Evolutionary conservation across 2,888 invertebrate species (phyloP).

Genomic region (Icerya purchasi): DNA sequence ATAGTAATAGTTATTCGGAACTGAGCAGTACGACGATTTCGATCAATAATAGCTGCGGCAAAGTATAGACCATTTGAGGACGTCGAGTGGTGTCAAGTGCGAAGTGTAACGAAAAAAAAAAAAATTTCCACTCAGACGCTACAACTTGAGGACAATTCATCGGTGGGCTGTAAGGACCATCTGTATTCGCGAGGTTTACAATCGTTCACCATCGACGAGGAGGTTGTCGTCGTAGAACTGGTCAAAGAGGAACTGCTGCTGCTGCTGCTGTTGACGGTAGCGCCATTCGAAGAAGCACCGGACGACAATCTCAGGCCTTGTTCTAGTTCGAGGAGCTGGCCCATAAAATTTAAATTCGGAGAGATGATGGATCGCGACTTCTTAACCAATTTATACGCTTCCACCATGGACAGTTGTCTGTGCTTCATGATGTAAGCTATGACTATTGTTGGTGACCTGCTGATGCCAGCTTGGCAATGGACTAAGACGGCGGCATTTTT

Average conservation of each 20-base stretch:
- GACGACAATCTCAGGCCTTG: slow-evolving; percentile 30
- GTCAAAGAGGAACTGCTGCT: slow-evolving; percentile 14
- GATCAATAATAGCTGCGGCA: no score
- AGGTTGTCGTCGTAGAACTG: slow-evolving; percentile 26
- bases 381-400: slow-evolving; percentile 72
- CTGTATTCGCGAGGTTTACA: slow-evolving; percentile 22
- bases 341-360: slow-evolving; percentile 86
- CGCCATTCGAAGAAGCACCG: background rate
- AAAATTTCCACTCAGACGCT: no score
- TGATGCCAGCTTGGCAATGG: slow-evolving; percentile 89
- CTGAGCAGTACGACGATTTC: no score
- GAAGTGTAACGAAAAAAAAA: no score
- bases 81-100: no score
- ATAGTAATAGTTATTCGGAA: no score
- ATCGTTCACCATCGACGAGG: background rate
- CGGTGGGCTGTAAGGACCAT: slow-evolving; percentile 31
- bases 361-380: slow-evolving; percentile 71
- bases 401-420: slow-evolving; percentile 56
- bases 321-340: slow-evolving; percentile 66
- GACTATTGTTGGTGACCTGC: slow-evolving; percentile 80
- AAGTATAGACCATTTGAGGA: no score
- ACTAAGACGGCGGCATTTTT: slow-evolving; percentile 54
- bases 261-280: background rate
- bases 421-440: slow-evolving; percentile 88
- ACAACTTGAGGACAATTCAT: slow-evolving; percentile 33